Evolutionary conservation across 2,888 invertebrate genomes (phyloP).

Genomic region (Leptopilina myrica): DNA sequence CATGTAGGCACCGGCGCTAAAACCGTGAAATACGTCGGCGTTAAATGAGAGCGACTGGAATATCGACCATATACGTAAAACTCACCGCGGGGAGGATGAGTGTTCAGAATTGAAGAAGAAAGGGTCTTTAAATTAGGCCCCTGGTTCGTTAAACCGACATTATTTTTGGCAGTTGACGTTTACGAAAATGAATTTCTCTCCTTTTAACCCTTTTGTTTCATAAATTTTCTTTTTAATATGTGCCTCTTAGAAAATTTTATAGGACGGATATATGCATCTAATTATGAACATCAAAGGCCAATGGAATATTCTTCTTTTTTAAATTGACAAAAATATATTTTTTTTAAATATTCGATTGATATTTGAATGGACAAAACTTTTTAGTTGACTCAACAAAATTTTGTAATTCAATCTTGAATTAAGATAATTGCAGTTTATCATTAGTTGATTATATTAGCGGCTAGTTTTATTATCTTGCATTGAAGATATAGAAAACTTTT

Average conservation of each 20-base stretch:
- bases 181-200: conserved; percentile 36
- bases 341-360: not conserved
- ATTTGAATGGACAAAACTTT: no score
- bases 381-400: no score
- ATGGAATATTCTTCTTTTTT: not conserved
- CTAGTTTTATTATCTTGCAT: no score
- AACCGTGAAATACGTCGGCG: conserved; percentile 33
- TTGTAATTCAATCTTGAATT: no score
- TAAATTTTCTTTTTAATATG: conserved; percentile 28
- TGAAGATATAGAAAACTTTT: no score
- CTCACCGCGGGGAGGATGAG: not conserved
- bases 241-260: conserved; percentile 21
- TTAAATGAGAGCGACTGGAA: conserved; percentile 37
- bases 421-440: no score
- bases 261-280: conserved; percentile 8
- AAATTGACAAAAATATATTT: not conserved
- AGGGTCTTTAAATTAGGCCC: conserved; percentile 32
- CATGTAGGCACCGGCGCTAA: conserved; percentile 29
- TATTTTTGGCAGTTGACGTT: conserved; percentile 30
- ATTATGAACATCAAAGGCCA: conserved; percentile 6
- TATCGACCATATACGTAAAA: conserved; percentile 29
- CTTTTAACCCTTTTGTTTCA: conserved; percentile 18
- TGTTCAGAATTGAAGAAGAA: conserved; percentile 23
- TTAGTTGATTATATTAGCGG: no score
- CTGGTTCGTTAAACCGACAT: conserved; percentile 29